Evolutionary conservation across 2,113 vertebrate genomes (phyloP).

Genomic region (Poeciliopsis prolifica): DNA sequence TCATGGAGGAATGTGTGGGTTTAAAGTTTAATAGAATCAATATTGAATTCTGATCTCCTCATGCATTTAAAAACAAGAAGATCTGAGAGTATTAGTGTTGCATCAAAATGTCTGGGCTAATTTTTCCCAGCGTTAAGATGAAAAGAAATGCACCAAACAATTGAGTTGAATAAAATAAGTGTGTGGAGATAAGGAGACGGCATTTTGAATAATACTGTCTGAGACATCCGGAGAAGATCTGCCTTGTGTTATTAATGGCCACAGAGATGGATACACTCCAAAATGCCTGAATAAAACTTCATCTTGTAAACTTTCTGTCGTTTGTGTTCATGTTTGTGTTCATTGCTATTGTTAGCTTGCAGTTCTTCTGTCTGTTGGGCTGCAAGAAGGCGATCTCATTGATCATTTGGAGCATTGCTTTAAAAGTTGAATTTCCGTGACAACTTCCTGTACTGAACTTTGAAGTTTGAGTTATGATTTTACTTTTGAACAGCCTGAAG

Average conservation of each 20-base stretch:
- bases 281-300: background rate
- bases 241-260: no score
- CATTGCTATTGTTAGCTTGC: background rate
- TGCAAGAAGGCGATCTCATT: no score
- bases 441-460: slow-evolving; percentile 15
- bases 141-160: slow-evolving; percentile 8
- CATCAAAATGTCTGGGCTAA: background rate
- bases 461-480: background rate
- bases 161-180: background rate
- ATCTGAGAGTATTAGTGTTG: background rate
- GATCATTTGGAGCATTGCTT: background rate
- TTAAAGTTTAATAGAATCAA: slow-evolving; percentile 21
- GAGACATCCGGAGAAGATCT: no score
- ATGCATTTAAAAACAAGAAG: slow-evolving; percentile 2
- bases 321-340: no score
- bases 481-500: slow-evolving; percentile 11
- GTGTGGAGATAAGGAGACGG: no score
- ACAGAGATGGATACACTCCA: background rate
- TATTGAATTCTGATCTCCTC: slow-evolving; percentile 4
- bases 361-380: no score
- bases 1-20: background rate
- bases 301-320: background rate
- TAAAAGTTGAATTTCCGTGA: background rate
- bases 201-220: no score
- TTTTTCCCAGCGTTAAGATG: background rate